Conservation (phyloP, 2,888 invertebrate species). For the Argyresthia goedartella region DNA sequence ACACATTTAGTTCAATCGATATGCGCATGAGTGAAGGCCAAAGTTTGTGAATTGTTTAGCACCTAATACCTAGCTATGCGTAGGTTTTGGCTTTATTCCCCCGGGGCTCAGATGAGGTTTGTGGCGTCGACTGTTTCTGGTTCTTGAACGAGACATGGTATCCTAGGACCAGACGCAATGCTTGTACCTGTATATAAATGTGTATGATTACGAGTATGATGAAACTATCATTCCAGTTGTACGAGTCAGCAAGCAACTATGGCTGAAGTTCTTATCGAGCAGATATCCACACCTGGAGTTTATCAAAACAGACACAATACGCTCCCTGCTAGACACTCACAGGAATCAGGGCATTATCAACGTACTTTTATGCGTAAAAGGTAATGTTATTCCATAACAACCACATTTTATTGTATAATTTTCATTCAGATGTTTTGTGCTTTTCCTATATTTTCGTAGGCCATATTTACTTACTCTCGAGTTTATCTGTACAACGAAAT, state of each 20-base stretch:
- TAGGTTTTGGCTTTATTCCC: no score
- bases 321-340: slow-evolving; percentile 78
- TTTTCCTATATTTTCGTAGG: no score
- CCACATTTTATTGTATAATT: no score
- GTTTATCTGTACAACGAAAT: neutral
- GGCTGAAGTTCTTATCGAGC: slow-evolving; percentile 68
- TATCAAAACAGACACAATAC: slow-evolving; percentile 72
- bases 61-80: no score
- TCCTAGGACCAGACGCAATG: neutral
- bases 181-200: neutral
- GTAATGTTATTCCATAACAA: slow-evolving; percentile 23
- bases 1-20: no score
- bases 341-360: slow-evolving; percentile 82
- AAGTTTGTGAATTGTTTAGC: no score
- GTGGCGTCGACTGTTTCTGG: neutral
- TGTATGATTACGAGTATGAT: no score
- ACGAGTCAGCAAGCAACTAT: slow-evolving; percentile 62
- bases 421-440: no score
- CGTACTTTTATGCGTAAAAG: slow-evolving; percentile 76
- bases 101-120: neutral
- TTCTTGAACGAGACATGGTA: neutral
- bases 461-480: no score
- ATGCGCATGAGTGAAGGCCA: no score
- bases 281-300: slow-evolving; percentile 73
- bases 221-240: slow-evolving; percentile 50